A percentile compares a stretch with the other conserved stretches of the same genome.
Evolutionary conservation across 2,888 invertebrate species (phyloP).

Genomic region (Physocephala rufipes): DNA sequence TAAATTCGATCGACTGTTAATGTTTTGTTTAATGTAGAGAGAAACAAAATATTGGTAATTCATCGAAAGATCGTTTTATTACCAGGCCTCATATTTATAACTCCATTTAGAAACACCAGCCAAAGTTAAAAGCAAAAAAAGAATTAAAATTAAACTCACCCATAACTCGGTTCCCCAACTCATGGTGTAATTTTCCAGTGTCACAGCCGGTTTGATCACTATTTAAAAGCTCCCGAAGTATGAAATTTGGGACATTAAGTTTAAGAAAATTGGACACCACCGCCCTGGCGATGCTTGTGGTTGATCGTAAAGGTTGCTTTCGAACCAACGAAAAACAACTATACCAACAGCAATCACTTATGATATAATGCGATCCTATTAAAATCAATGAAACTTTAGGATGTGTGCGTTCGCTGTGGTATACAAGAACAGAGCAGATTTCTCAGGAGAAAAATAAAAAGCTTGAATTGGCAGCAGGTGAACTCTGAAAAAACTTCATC

Average conservation of each 20-base stretch:
- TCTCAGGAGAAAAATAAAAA: slow-evolving; percentile 16
- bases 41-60: too few species aligned
- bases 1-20: too few species aligned
- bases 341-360: slow-evolving; percentile 2
- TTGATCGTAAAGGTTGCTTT: background rate
- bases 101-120: too few species aligned
- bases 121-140: background rate
- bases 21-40: too few species aligned
- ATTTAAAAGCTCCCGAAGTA: slow-evolving; percentile 38
- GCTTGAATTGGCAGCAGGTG: background rate
- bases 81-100: too few species aligned
- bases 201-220: slow-evolving; percentile 58
- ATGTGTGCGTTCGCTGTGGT: background rate
- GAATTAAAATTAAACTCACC: slow-evolving; percentile 54
- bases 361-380: background rate
- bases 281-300: slow-evolving; percentile 6
- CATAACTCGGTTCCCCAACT: slow-evolving; percentile 66
- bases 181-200: slow-evolving; percentile 60
- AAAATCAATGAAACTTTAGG: slow-evolving; percentile 9
- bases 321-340: too few species aligned
- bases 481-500: background rate
- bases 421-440: slow-evolving; percentile 4
- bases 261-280: background rate
- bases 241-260: slow-evolving; percentile 5
- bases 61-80: too few species aligned